These are phyloP conservation scores for Phyllotis vaccarum DNA, from an alignment of 2,797 vertebrate genomes.

Conservation along the genomic window DNA sequence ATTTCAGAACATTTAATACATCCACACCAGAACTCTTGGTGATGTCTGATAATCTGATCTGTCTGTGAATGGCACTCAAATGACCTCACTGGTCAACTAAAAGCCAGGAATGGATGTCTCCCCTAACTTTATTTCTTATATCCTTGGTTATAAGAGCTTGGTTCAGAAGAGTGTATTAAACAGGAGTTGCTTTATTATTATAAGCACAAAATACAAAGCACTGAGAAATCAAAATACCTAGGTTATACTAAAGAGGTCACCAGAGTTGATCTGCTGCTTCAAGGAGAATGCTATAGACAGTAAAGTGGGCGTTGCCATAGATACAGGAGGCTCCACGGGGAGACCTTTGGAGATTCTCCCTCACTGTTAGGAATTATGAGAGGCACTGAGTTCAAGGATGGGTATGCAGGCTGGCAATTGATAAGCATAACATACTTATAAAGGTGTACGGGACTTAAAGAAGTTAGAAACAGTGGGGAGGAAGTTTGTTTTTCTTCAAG, in stretches of 20 bases:
- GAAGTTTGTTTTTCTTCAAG: constrained; percentile 49
- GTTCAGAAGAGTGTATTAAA: not conserved
- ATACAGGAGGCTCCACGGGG: constrained; percentile 65
- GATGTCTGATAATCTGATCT: not conserved
- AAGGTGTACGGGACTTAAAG: constrained; percentile 61
- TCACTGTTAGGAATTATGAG: constrained; percentile 79
- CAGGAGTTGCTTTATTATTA: constrained; percentile 9
- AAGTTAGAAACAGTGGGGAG: not conserved
- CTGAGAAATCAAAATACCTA: constrained; percentile 4
- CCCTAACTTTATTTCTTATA: not conserved
- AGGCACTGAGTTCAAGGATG: constrained; percentile 71
- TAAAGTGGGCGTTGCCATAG: constrained; percentile 54
- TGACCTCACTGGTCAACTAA: not conserved
- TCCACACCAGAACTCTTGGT: not conserved
- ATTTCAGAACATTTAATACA: not conserved
- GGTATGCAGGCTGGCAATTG: not conserved
- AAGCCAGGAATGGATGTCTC: not conserved
- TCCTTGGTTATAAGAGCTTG: not conserved
- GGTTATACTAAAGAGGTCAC: constrained; percentile 66
- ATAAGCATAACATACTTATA: not conserved
- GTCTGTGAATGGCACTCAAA: not conserved
- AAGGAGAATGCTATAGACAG: constrained; percentile 67
- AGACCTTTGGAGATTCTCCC: constrained; percentile 52
- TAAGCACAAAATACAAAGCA: not conserved
- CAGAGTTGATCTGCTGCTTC: constrained; percentile 74